Conservation (phyloP, 2,113 vertebrate genomes). For the Macrotis lagotis region DNA sequence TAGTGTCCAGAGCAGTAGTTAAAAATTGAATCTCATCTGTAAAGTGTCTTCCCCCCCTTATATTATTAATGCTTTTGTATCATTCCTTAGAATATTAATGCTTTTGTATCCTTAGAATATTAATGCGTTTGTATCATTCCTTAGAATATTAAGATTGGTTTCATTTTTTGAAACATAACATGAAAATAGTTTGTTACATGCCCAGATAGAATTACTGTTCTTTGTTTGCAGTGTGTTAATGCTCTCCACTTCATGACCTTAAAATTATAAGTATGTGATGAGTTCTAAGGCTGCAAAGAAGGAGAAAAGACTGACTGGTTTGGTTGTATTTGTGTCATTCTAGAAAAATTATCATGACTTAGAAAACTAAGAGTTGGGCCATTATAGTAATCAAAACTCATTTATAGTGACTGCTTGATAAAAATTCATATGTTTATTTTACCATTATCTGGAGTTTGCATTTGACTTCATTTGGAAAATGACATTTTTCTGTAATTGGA, state of each 20-base stretch:
- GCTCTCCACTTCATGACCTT: background rate
- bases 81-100: background rate
- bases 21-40: background rate
- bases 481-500: background rate
- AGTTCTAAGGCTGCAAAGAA: background rate
- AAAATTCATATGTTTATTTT: constrained; percentile 15
- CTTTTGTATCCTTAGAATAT: background rate
- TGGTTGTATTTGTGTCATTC: constrained; percentile 49
- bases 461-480: constrained; percentile 43
- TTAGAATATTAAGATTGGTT: background rate
- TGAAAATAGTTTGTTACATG: background rate
- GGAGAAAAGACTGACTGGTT: background rate
- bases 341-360: constrained; percentile 15
- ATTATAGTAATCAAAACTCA: background rate
- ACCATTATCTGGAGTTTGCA: constrained; percentile 20
- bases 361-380: constrained; percentile 8
- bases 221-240: background rate
- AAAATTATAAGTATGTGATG: background rate
- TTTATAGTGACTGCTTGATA: constrained; percentile 8
- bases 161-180: background rate
- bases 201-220: background rate
- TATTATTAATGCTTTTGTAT: background rate
- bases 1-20: background rate
- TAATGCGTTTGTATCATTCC: background rate
- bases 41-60: background rate